A percentile compares a stretch with the other conserved stretches of the same genome.
Evolutionary conservation across 1,140 invertebrate species (phyloP).

Genomic region (Radopholus similis): DNA sequence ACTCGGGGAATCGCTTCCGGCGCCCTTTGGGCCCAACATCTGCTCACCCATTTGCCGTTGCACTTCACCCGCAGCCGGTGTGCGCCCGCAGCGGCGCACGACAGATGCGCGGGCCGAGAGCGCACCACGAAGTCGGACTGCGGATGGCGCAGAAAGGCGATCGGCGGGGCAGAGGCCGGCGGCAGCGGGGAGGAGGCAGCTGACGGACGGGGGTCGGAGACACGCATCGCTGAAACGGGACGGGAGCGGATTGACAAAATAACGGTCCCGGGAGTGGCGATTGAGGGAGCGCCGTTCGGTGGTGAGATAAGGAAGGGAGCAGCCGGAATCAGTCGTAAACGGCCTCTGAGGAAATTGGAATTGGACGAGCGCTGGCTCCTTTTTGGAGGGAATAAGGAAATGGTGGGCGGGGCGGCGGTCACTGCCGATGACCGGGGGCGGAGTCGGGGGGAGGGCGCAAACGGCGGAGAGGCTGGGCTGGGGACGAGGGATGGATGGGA

Average conservation of each 20-base stretch:
- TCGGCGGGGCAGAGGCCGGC: not conserved
- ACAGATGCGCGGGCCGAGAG: conserved; percentile 38
- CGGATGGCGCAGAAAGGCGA: conserved; percentile 36
- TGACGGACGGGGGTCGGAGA: too few species aligned
- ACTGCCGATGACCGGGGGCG: not conserved
- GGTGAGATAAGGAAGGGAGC: not conserved
- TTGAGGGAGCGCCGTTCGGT: not conserved
- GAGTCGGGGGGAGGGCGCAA: not conserved
- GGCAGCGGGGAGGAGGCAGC: not conserved
- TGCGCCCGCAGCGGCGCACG: conserved; percentile 48
- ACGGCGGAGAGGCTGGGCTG: not conserved
- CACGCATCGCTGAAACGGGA: not conserved
- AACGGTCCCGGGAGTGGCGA: not conserved
- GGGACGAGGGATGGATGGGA: not conserved
- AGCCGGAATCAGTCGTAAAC: not conserved
- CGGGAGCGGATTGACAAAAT: too few species aligned
- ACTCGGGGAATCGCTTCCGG: not conserved
- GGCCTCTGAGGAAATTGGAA: not conserved
- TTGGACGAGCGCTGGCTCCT: not conserved
- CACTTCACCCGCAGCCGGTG: conserved; percentile 53
- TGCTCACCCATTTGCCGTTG: conserved; percentile 53
- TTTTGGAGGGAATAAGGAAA: not conserved
- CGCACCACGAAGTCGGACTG: conserved; percentile 51
- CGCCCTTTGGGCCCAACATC: not conserved
- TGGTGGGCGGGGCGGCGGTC: not conserved